Percentiles rank a stretch among this genome's conserved stretches.
These are phyloP conservation scores for Apolygus lucorum DNA, from an alignment of 1,140 invertebrate species.

Conservation along the genomic window DNA sequence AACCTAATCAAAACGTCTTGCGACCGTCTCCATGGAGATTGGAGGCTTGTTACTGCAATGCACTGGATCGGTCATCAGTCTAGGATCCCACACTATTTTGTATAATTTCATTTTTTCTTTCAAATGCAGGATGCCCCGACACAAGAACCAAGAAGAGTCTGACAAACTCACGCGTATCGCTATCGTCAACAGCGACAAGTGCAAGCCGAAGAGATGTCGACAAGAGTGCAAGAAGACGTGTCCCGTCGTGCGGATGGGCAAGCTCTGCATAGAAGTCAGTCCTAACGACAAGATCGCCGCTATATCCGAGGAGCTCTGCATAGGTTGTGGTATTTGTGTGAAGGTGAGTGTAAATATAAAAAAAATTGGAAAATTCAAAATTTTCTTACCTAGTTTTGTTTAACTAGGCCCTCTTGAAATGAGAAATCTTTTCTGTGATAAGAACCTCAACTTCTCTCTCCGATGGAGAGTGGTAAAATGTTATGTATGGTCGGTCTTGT, in stretches of 20 bases:
- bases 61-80: neutral
- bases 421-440: no score
- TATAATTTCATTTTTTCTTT: neutral
- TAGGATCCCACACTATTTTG: neutral
- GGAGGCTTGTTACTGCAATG: no score
- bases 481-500: no score
- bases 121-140: constrained; percentile 30
- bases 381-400: no score
- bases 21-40: no score
- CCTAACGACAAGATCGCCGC: constrained; percentile 95
- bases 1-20: no score
- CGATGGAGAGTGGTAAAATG: no score
- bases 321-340: constrained; percentile 87
- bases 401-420: no score
- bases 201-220: constrained; percentile 97
- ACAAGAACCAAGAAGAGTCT: constrained; percentile 63
- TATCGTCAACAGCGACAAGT: constrained; percentile 96
- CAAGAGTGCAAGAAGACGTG: constrained; percentile 99
- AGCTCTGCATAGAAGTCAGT: constrained; percentile 97
- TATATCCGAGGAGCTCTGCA: constrained; percentile 97
- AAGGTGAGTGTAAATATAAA: constrained; percentile 56
- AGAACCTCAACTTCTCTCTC: no score
- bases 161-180: constrained; percentile 94
- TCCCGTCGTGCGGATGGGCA: constrained; percentile 97
- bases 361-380: no score